These are phyloP conservation scores for Lepidotrigona ventralis DNA, from an alignment of 1,140 invertebrate species.

Conservation along the genomic window DNA sequence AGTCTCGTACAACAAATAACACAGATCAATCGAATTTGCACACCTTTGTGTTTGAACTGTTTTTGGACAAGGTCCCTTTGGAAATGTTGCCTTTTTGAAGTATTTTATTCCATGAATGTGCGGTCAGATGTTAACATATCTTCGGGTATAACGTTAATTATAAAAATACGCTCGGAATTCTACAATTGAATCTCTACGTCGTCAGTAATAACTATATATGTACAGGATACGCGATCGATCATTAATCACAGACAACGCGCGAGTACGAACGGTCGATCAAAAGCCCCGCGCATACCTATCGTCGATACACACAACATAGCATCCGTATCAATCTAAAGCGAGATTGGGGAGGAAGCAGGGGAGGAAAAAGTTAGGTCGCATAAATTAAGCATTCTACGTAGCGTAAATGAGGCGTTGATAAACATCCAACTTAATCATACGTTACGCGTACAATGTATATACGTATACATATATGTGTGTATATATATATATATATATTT, in stretches of 20 bases:
- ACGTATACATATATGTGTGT: neutral
- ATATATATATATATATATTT: too few species aligned
- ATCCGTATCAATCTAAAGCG: conserved; percentile 35
- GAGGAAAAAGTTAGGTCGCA: conserved; percentile 13
- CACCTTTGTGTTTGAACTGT: neutral
- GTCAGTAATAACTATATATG: conserved; percentile 48
- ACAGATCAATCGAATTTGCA: neutral
- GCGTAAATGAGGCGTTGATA: conserved; percentile 39
- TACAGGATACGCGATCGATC: conserved; percentile 65
- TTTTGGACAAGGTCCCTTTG: neutral
- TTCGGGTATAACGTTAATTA: neutral
- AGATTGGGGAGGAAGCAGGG: neutral
- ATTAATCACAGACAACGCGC: conserved; percentile 78
- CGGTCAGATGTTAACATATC: conserved; percentile 2
- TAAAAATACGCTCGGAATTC: neutral
- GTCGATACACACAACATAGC: conserved; percentile 13
- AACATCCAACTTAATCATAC: conserved; percentile 52
- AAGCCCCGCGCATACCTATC: neutral
- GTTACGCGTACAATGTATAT: neutral
- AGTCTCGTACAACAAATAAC: neutral
- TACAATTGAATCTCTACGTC: conserved; percentile 20
- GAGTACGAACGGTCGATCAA: conserved; percentile 48
- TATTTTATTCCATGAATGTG: conserved; percentile 8
- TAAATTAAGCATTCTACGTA: conserved; percentile 53
- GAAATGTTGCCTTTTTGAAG: neutral